phyloP scores from a whole-genome alignment of 2,888 invertebrate genomes.

The Drosophila nr. medialis region DNA sequence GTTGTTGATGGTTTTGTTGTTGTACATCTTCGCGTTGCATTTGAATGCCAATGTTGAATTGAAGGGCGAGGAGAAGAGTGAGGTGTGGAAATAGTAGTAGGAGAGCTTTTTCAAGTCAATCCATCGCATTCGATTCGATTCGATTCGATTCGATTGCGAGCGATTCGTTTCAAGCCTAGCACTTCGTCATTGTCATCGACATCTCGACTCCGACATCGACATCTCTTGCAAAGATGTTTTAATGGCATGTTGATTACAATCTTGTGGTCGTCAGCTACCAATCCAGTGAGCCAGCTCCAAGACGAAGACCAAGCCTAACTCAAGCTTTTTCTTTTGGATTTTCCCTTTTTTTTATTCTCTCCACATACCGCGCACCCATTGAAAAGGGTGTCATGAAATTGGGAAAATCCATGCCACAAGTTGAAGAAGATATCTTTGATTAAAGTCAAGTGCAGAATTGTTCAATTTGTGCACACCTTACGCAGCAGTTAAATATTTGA shows the following conservation, averaged over 20 bases:
- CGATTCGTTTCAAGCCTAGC: conserved; percentile 73
- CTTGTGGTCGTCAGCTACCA: conserved; percentile 68
- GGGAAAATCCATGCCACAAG: background rate
- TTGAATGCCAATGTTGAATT: conserved; percentile 74
- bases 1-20: conserved; percentile 10
- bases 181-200: conserved; percentile 79
- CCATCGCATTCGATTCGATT: conserved; percentile 62
- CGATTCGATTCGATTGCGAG: conserved; percentile 49
- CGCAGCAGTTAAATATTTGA: background rate
- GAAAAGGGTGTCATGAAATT: background rate
- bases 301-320: conserved; percentile 5
- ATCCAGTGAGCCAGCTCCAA: conserved; percentile 16
- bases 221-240: conserved; percentile 80
- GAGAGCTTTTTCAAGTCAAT: conserved; percentile 48
- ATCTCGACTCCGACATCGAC: conserved; percentile 58
- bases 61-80: conserved; percentile 46
- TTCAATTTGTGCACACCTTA: background rate
- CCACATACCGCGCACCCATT: background rate
- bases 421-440: background rate
- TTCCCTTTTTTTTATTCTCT: conserved; percentile 44
- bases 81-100: background rate
- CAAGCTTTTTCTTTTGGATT: conserved; percentile 55
- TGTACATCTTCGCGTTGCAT: conserved; percentile 72
- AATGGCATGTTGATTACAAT: conserved; percentile 82
- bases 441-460: background rate